phyloP scores from a whole-genome alignment of 1,140 invertebrate genomes.

The Heterodera carotae region DNA sequence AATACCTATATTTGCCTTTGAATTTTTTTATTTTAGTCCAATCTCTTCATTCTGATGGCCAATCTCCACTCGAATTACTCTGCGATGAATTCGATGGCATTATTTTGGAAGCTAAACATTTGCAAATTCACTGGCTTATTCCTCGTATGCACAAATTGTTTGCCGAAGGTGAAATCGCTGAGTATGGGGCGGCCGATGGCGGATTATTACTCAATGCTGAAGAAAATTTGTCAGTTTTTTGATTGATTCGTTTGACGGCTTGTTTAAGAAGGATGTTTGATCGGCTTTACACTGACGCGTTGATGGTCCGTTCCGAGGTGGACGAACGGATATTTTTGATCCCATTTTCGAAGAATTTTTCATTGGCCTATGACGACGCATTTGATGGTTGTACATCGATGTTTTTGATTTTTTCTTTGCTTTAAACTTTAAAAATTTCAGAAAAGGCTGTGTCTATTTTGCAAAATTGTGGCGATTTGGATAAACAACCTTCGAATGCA shows the following conservation, averaged over 20 bases:
- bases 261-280: slow-evolving; percentile 66
- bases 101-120: slow-evolving; percentile 80
- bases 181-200: slow-evolving; percentile 8
- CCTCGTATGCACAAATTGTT: slow-evolving; percentile 79
- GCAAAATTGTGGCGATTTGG: slow-evolving; percentile 3
- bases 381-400: slow-evolving; percentile 44
- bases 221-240: slow-evolving; percentile 17
- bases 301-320: slow-evolving; percentile 87
- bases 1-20: neutral
- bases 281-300: slow-evolving; percentile 84
- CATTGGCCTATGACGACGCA: slow-evolving; percentile 72
- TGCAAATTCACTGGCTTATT: slow-evolving; percentile 86
- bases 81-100: slow-evolving; percentile 80
- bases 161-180: slow-evolving; percentile 70
- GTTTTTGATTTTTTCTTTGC: neutral
- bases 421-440: too few species aligned
- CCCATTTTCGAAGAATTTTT: slow-evolving; percentile 70
- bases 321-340: slow-evolving; percentile 88
- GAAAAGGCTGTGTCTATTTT: slow-evolving; percentile 39
- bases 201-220: slow-evolving; percentile 27
- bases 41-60: slow-evolving; percentile 11
- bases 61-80: slow-evolving; percentile 70
- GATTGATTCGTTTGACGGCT: slow-evolving; percentile 16
- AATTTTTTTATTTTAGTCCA: slow-evolving; percentile 25
- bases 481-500: slow-evolving; percentile 48